These are phyloP conservation scores for Bhutanitis thaidina DNA, from an alignment of 2,888 invertebrate genomes.

Conservation along the genomic window DNA sequence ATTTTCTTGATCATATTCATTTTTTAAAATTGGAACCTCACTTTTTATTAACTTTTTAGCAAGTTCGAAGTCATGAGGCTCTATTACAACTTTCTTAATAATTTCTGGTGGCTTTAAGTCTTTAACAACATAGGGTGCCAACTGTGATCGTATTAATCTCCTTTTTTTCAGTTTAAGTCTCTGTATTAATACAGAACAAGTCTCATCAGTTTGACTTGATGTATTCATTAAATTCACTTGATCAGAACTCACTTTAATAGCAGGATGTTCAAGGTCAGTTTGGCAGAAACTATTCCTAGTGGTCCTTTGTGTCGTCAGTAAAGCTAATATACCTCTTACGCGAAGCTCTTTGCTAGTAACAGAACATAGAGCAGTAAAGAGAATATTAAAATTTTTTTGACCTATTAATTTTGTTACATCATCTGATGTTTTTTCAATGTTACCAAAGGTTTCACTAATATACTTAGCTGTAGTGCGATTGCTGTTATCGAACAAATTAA, in stretches of 20 bases:
- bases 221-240: constrained; percentile 2
- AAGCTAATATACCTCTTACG: constrained; percentile 47
- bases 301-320: constrained; percentile 37
- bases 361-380: constrained; percentile 52
- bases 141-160: constrained; percentile 29
- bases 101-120: constrained; percentile 25
- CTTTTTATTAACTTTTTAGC: constrained; percentile 23
- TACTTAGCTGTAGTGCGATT: constrained; percentile 48
- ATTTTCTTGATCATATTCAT: not conserved
- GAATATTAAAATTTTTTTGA: constrained; percentile 50
- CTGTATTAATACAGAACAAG: constrained; percentile 24
- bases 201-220: constrained; percentile 43
- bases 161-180: constrained; percentile 28
- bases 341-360: constrained; percentile 52
- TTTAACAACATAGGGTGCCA: constrained; percentile 47
- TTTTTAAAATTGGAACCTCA: not conserved
- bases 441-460: constrained; percentile 21
- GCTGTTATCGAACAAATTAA: constrained; percentile 36
- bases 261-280: constrained; percentile 1
- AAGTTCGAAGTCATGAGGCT: constrained; percentile 26
- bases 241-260: not conserved
- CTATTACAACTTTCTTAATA: constrained; percentile 36
- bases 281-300: constrained; percentile 6
- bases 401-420: constrained; percentile 51
- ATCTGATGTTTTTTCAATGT: constrained; percentile 47